Percentiles rank a stretch among this genome's conserved stretches.
These are phyloP conservation scores for Xerus inauris DNA, from an alignment of 2,113 vertebrate genomes.

Conservation along the genomic window DNA sequence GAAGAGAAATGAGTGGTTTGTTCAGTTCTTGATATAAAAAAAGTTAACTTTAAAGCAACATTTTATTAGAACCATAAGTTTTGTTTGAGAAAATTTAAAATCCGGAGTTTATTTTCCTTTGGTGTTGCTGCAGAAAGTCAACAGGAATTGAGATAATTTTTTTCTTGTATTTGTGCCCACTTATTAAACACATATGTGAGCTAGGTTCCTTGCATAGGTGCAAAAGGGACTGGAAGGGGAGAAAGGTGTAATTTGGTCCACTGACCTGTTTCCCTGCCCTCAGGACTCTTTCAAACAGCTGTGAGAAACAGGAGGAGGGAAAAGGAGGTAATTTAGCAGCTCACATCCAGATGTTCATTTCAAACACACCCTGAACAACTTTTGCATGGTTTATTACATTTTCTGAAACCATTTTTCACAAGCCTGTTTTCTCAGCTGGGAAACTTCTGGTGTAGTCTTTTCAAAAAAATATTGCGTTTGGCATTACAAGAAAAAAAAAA, in stretches of 20 bases:
- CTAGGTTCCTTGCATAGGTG: constrained; percentile 84
- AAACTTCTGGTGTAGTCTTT: constrained; percentile 92
- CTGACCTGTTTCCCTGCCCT: constrained; percentile 89
- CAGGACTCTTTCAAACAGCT: constrained; percentile 89
- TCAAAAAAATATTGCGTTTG: constrained; percentile 93
- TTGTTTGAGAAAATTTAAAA: constrained; percentile 86
- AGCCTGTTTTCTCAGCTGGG: constrained; percentile 93
- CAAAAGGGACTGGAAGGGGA: constrained; percentile 76
- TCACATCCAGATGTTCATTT: constrained; percentile 90
- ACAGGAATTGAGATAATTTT: constrained; percentile 85
- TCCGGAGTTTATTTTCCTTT: constrained; percentile 89
- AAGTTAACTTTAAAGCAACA: constrained; percentile 80
- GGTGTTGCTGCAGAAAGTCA: constrained; percentile 84
- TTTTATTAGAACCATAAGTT: constrained; percentile 88
- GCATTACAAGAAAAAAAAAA: constrained; percentile 91
- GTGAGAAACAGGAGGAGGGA: constrained; percentile 82
- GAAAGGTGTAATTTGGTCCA: constrained; percentile 83
- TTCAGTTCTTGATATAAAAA: constrained; percentile 73
- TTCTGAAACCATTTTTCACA: constrained; percentile 93
- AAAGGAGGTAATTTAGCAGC: constrained; percentile 86
- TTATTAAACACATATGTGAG: constrained; percentile 88
- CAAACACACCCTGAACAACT: constrained; percentile 90
- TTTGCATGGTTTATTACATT: constrained; percentile 92
- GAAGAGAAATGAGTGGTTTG: constrained; percentile 74
- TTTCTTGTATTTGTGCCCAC: constrained; percentile 80